phyloP scores from a whole-genome alignment of 2,797 vertebrate genomes.

The Sebastolobus altivelis region DNA sequence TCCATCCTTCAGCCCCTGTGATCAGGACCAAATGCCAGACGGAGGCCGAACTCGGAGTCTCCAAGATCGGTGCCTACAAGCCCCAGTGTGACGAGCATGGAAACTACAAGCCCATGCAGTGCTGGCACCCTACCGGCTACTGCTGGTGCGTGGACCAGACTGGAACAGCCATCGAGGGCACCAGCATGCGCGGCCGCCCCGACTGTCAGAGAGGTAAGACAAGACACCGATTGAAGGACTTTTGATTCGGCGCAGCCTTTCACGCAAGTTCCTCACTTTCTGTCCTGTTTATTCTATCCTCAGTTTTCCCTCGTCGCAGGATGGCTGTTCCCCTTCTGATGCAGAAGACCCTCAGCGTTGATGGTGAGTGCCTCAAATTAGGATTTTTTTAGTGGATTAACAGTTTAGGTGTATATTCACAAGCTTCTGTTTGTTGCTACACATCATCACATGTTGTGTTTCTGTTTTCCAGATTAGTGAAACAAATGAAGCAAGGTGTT shows the following conservation, averaged over 20 bases:
- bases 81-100: slow-evolving; percentile 91
- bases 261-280: rapidly evolving
- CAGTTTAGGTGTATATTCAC: neutral
- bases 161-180: slow-evolving; percentile 85
- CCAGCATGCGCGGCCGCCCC: slow-evolving; percentile 72
- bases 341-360: slow-evolving; percentile 34
- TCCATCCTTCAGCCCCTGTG: slow-evolving; percentile 31
- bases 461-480: slow-evolving; percentile 59
- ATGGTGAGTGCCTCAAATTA: slow-evolving; percentile 40
- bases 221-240: neutral
- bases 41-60: slow-evolving; percentile 52
- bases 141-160: slow-evolving; percentile 94
- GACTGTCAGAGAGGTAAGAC: slow-evolving; percentile 65
- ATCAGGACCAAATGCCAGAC: slow-evolving; percentile 87
- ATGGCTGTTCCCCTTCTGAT: slow-evolving; percentile 38
- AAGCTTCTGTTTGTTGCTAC: neutral
- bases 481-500: neutral
- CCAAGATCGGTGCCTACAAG: slow-evolving; percentile 80
- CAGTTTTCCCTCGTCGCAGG: neutral
- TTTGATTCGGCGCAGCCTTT: neutral
- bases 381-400: neutral
- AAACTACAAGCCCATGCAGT: slow-evolving; percentile 90
- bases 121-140: slow-evolving; percentile 87
- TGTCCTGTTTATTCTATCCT: neutral
- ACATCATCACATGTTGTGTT: slow-evolving; percentile 19